Evolutionary conservation across 2,888 invertebrate species (phyloP).

Genomic region (Timema cristinae): DNA sequence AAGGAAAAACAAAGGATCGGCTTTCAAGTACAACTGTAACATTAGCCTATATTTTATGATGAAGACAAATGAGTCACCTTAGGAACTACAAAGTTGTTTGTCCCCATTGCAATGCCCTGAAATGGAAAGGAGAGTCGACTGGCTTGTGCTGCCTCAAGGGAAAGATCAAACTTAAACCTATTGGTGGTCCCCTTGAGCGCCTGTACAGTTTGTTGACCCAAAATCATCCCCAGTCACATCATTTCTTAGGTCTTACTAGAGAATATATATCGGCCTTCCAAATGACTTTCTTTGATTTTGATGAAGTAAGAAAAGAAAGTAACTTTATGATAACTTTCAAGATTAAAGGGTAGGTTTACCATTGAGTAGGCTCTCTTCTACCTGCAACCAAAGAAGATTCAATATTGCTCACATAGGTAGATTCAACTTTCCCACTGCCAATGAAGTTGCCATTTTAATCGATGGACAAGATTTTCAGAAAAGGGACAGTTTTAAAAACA

Average conservation of each 20-base stretch:
- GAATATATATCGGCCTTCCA: conserved; percentile 34
- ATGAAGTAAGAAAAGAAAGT: conserved; percentile 20
- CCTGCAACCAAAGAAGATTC: conserved; percentile 21
- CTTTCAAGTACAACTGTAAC: too few relatives aligned
- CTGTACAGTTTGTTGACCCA: not conserved
- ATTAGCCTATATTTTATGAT: too few relatives aligned
- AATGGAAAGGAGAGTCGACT: conserved; percentile 26
- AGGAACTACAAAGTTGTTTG: not conserved
- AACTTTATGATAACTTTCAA: conserved; percentile 25
- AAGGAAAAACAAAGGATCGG: too few relatives aligned
- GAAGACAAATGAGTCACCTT: too few relatives aligned
- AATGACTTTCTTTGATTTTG: conserved; percentile 35
- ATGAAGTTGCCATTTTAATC: conserved; percentile 25
- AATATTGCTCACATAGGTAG: conserved; percentile 22
- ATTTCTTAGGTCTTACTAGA: conserved; percentile 30
- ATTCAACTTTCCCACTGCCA: conserved; percentile 21
- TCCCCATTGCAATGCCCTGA: conserved; percentile 27
- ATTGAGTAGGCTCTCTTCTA: conserved; percentile 25
- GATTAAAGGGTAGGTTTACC: conserved; percentile 31
- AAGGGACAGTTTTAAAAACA: conserved; percentile 35
- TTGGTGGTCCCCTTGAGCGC: conserved; percentile 29
- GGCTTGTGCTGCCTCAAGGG: conserved; percentile 33
- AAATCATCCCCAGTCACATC: conserved; percentile 19
- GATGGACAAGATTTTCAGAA: conserved; percentile 7
- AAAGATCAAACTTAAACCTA: conserved; percentile 32